Base-by-base conservation (phyloP, 2,797 vertebrate species). In the Pangasius mekongensis region DNA sequence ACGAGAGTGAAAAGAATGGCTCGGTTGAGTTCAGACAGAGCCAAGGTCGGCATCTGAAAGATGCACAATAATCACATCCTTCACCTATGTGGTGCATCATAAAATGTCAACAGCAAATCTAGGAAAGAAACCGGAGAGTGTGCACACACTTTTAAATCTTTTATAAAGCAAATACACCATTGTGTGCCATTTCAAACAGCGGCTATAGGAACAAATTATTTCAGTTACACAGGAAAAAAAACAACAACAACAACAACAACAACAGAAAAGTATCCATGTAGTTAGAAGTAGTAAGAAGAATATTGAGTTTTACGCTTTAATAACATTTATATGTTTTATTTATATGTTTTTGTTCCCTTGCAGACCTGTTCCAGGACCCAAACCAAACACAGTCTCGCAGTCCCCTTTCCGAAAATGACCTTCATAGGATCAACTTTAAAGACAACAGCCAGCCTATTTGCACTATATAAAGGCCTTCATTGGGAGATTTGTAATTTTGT, bases 321-420 rank as follows among this genome's bases (percentile, higher is more conserved):
- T 71, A 89, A 43, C 33, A 54, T 71, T 16, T 39, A 39, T 8
- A 16, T 58, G 24, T 77, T 86, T 49, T 36, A n/a, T 43, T 9
- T 20, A 20, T 81, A 14, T 77, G 24, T 30, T 85, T 18, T 73
- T 84, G 27, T 47, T 86, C 47, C 84, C 85, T 92, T 86, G 69
- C 92, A 97, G 96, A 93, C 95, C 94, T 9, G 93, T 95, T 90
- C 96, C 97, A 91, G 94, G 96, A 92, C 92, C 96, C 92, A 97
- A 96, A 95, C 92, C 90, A 94, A 96, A 94, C 85, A 91, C 95
- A 89, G 92, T 94, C 91, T 96, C 95, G 33, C 89, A 89, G 86
- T 94, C 94, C 86, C 90, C 87, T n/a, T 95, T 94, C 71, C 94
- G 94, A 93, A 97, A 97, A 94, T 97, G 96, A 97, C 94, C 94